Evolutionary conservation across 2,888 invertebrate genomes (phyloP), one percentile per base, ranked within the genome.

Genomic region (Dynastes hyllus): DNA sequence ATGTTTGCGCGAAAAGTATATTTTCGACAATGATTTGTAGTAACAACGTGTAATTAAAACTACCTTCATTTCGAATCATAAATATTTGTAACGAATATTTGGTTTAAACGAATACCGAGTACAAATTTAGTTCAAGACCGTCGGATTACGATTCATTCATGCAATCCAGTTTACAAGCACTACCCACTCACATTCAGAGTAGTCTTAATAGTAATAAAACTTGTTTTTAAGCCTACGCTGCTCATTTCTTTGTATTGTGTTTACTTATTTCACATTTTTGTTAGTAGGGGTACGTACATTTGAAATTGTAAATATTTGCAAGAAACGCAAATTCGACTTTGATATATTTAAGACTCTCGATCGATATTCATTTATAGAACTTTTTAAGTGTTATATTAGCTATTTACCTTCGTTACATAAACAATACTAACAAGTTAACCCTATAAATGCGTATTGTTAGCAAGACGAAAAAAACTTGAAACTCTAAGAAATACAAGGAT

Each of bases 221-320:
- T 22, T 63, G 63, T 63, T 63, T 63, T 63, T 32, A 63, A 13
- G 11, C 29, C 32, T 29, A 63, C 63, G 63, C 27, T 29, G 32
- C 27, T 27, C 13, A 13, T 32, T 63, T 63, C 13, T 32, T 63
- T 11, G 29, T 2, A 29, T 63, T 63, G 13, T 58, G 55, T 58
- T 58, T 58, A 58, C 55, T 16, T 58, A 27, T 29, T 63, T 29
- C 63, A 11, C 9, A 63, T 2, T 63, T 63, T 63, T 29, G 63
- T 32, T 13, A 13, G 22, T 32, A 63, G 32, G 32, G 13, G 27
- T 63, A 29, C 32, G 13, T 63, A 63, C 13, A 29, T 63, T 63
- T n/a, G 6, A 63, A 63, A 27, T 63, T 63, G 11, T 63, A 63
- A 63, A 63, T 63, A 63, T 63, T 63, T 63, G 55, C 1, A 58